Evolutionary conservation across 2,888 invertebrate genomes (phyloP).

Genomic region (Aleiodes alternator): DNA sequence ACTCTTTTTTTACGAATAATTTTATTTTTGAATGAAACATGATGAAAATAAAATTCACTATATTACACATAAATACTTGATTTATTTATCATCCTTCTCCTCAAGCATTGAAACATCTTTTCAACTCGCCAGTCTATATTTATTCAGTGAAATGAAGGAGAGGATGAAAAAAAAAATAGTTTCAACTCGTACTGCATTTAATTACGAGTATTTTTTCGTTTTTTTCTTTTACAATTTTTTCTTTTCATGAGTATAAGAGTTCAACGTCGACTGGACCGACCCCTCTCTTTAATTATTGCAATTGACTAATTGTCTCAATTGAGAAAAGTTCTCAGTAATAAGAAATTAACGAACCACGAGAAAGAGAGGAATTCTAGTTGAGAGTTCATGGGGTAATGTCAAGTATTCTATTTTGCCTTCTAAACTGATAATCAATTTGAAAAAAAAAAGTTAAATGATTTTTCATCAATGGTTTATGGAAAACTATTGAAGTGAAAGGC

Average conservation of each 20-base stretch:
- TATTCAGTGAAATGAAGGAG: not conserved
- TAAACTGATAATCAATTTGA: too few relatives aligned
- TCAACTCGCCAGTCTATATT: constrained; percentile 6
- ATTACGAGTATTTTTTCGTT: not conserved
- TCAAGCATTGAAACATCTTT: not conserved
- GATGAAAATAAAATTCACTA: constrained; percentile 72
- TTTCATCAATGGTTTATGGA: not conserved
- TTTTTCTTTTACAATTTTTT: not conserved
- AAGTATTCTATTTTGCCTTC: constrained; percentile 1
- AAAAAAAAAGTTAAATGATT: constrained; percentile 9
- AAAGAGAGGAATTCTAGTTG: constrained; percentile 19
- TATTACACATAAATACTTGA: constrained; percentile 59
- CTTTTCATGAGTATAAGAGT: constrained; percentile 11
- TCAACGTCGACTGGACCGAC: constrained; percentile 33
- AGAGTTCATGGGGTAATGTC: not conserved
- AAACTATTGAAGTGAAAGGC: not conserved
- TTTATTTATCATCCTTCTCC: not conserved
- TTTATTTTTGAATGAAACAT: constrained; percentile 75
- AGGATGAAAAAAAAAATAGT: too few relatives aligned
- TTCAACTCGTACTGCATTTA: constrained; percentile 7
- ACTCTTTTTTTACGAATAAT: constrained; percentile 75
- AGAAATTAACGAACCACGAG: constrained; percentile 34
- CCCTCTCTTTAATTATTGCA: constrained; percentile 65
- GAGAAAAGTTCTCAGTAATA: constrained; percentile 59
- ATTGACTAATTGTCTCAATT: constrained; percentile 69